phyloP scores from a whole-genome alignment of 2,888 invertebrate genomes.

The Netelia inedita region DNA sequence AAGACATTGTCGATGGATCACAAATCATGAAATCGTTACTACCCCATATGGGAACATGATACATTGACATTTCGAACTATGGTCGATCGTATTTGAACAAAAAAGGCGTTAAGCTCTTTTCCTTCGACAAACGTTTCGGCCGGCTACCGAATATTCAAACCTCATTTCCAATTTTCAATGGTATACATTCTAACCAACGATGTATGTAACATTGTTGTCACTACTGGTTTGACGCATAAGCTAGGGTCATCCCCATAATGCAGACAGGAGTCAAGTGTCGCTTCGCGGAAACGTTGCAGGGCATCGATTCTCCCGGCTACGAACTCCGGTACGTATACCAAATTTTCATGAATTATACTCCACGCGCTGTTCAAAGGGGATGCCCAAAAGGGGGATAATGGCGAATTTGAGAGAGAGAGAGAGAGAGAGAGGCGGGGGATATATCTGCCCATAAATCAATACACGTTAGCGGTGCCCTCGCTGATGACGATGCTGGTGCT shows the following conservation, averaged over 20 bases:
- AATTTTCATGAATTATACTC: slow-evolving; percentile 65
- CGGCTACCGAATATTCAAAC: slow-evolving; percentile 14
- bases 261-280: slow-evolving; percentile 64
- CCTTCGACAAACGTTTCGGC: slow-evolving; percentile 30
- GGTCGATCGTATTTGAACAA: neutral
- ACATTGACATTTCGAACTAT: slow-evolving; percentile 5
- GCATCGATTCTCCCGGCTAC: neutral
- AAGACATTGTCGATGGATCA: slow-evolving; percentile 5
- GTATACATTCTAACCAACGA: neutral
- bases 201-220: slow-evolving; percentile 40
- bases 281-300: slow-evolving; percentile 38
- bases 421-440: slow-evolving; percentile 16
- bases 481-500: slow-evolving; percentile 64
- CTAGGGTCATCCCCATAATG: slow-evolving; percentile 25
- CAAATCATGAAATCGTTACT: slow-evolving; percentile 36
- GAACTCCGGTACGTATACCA: slow-evolving; percentile 2
- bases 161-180: slow-evolving; percentile 29
- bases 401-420: slow-evolving; percentile 21
- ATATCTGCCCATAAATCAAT: slow-evolving; percentile 71
- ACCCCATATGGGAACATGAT: slow-evolving; percentile 41
- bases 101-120: slow-evolving; percentile 18
- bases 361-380: slow-evolving; percentile 23
- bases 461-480: slow-evolving; percentile 60
- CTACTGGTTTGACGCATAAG: slow-evolving; percentile 49
- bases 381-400: slow-evolving; percentile 13